phyloP scores from a whole-genome alignment of 2,113 vertebrate species.

The Mustelus asterias region DNA sequence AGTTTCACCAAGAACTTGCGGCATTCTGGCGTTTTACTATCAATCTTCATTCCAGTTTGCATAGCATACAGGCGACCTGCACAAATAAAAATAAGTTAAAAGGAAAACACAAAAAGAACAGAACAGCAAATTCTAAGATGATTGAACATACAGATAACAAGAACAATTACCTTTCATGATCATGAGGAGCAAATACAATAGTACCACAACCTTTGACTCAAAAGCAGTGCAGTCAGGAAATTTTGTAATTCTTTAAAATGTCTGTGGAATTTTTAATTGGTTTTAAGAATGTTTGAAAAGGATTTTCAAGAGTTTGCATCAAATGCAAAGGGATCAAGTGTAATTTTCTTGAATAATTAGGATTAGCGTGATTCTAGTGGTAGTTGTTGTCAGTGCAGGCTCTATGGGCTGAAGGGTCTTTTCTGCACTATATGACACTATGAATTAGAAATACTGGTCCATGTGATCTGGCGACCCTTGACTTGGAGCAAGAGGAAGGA shows the following conservation, averaged over 20 bases:
- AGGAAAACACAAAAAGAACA: background rate
- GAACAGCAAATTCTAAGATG: constrained; percentile 25
- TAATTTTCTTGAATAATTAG: background rate
- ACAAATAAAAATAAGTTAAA: constrained; percentile 19
- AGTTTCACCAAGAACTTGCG: constrained; percentile 88
- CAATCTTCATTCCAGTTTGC: constrained; percentile 97
- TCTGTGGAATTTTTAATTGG: background rate
- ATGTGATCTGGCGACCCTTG: background rate
- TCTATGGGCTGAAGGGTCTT: no score
- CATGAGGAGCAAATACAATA: background rate
- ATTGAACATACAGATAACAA: background rate
- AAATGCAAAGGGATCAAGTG: no score
- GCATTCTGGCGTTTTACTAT: constrained; percentile 90
- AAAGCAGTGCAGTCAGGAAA: background rate
- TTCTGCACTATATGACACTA: no score
- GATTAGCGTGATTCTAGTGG: no score
- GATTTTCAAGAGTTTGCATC: no score
- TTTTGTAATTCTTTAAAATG: no score
- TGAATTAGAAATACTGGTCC: background rate
- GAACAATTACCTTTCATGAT: background rate
- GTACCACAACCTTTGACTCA: background rate
- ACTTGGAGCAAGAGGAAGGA: background rate
- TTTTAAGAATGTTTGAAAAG: background rate
- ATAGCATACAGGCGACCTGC: constrained; percentile 89
- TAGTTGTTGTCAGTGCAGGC: no score